These are phyloP conservation scores for Menidia beryllina DNA, from an alignment of 2,113 vertebrate species.

Conservation along the genomic window DNA sequence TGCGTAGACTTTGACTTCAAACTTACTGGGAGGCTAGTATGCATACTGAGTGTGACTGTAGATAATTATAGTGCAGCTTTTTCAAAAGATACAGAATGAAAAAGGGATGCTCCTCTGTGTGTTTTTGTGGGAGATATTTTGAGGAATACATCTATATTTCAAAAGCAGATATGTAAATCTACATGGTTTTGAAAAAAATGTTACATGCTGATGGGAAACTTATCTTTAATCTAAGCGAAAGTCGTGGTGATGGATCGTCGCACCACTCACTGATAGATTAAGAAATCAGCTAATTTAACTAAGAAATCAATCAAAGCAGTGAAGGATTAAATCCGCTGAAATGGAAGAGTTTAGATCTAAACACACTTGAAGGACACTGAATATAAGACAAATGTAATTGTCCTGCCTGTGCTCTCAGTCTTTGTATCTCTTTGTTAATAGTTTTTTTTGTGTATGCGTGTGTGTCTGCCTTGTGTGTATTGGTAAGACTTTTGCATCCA, in stretches of 20 bases:
- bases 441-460: slow-evolving; percentile 2
- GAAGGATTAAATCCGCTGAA: slow-evolving; percentile 32
- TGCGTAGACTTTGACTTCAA: background rate
- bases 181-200: background rate
- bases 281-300: slow-evolving; percentile 54
- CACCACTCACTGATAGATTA: slow-evolving; percentile 44
- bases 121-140: too few species aligned
- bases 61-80: too few species aligned
- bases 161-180: background rate
- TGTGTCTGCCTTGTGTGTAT: background rate
- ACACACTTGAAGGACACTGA: slow-evolving; percentile 4
- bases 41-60: background rate
- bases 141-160: background rate
- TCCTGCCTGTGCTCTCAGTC: slow-evolving; percentile 3
- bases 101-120: too few species aligned
- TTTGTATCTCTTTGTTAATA: slow-evolving; percentile 24
- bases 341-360: slow-evolving; percentile 19
- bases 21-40: too few species aligned
- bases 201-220: slow-evolving; percentile 7
- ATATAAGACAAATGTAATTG: background rate
- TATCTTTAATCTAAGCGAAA: slow-evolving; percentile 14
- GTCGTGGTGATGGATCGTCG: slow-evolving; percentile 46
- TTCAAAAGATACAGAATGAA: too few species aligned
- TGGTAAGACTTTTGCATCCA: slow-evolving; percentile 17
- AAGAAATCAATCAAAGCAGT: slow-evolving; percentile 54